Conservation (phyloP, 2,888 invertebrate genomes). For the Nomada fabriciana region DNA sequence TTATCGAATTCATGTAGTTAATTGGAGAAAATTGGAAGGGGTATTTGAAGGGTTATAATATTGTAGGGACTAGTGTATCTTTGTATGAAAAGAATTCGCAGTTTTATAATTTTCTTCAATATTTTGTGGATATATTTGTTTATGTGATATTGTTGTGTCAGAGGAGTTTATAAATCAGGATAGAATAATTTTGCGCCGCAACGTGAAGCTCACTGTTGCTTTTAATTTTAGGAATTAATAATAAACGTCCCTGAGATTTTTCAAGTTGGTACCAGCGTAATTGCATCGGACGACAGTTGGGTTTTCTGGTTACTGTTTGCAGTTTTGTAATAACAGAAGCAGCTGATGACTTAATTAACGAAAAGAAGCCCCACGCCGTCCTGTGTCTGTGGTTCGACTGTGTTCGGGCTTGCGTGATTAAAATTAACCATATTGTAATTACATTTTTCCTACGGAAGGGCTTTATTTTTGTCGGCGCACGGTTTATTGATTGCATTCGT, state of each 20-base stretch:
- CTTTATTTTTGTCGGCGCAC: conserved; percentile 23
- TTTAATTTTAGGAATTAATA: not conserved
- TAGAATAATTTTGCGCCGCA: too few relatives aligned
- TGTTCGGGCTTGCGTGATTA: conserved; percentile 9
- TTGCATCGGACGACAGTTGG: too few relatives aligned
- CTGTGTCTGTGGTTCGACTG: not conserved
- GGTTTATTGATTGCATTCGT: conserved; percentile 29
- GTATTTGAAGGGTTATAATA: not conserved
- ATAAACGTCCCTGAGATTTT: not conserved
- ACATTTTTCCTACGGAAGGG: conserved; percentile 26
- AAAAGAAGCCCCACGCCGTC: not conserved
- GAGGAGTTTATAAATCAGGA: too few relatives aligned
- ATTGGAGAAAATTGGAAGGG: conserved; percentile 18
- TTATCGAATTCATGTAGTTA: not conserved
- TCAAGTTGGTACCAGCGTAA: not conserved
- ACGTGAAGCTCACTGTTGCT: too few relatives aligned
- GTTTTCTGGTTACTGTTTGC: not conserved
- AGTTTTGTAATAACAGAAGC: not conserved
- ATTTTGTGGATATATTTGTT: too few relatives aligned
- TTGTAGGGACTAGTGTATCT: not conserved
- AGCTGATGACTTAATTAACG: conserved; percentile 27
- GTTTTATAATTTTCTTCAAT: too few relatives aligned
- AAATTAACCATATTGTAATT: conserved; percentile 34
- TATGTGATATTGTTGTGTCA: too few relatives aligned
- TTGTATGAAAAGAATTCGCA: too few relatives aligned